These are phyloP conservation scores for Ectropis grisescens DNA, from an alignment of 1,140 invertebrate species.

Conservation along the genomic window DNA sequence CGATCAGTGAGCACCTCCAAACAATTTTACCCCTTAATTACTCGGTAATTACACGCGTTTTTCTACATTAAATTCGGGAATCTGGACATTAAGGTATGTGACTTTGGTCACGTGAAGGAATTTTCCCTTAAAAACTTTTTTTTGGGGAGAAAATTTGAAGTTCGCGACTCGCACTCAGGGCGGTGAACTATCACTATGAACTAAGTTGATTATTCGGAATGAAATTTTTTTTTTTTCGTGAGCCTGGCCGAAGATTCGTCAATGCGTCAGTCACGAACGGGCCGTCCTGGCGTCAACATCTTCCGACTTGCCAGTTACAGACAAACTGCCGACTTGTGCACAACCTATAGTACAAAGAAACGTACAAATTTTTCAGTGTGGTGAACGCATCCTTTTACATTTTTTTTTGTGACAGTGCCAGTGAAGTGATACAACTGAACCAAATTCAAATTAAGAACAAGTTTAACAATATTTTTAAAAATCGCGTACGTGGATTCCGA, in stretches of 20 bases:
- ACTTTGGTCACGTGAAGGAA: constrained; percentile 1
- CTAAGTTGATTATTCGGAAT: constrained; percentile 62
- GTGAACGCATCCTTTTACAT: no score
- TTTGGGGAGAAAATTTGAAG: constrained; percentile 25
- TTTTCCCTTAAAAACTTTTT: constrained; percentile 24
- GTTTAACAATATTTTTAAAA: no score
- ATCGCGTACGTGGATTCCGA: no score
- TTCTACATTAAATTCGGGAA: constrained; percentile 15
- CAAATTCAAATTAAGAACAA: no score
- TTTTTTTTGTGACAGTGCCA: constrained; percentile 48
- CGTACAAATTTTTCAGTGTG: constrained; percentile 66
- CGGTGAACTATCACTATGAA: constrained; percentile 62
- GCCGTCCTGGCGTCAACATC: constrained; percentile 49
- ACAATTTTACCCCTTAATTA: constrained; percentile 53
- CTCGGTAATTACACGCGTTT: constrained; percentile 29
- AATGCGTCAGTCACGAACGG: constrained; percentile 57
- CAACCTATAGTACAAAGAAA: constrained; percentile 63
- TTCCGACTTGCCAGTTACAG: constrained; percentile 32
- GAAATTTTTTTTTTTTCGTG: constrained; percentile 63
- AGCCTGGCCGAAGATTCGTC: constrained; percentile 54
- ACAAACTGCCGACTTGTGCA: constrained; percentile 49
- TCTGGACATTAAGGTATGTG: constrained; percentile 7
- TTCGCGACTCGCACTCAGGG: constrained; percentile 20
- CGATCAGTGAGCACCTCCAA: constrained; percentile 18
- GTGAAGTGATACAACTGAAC: no score